Evolutionary conservation across 2,113 vertebrate genomes (phyloP), one percentile per base, ranked within the genome.

Genomic region (Forbesichthys agassizii): DNA sequence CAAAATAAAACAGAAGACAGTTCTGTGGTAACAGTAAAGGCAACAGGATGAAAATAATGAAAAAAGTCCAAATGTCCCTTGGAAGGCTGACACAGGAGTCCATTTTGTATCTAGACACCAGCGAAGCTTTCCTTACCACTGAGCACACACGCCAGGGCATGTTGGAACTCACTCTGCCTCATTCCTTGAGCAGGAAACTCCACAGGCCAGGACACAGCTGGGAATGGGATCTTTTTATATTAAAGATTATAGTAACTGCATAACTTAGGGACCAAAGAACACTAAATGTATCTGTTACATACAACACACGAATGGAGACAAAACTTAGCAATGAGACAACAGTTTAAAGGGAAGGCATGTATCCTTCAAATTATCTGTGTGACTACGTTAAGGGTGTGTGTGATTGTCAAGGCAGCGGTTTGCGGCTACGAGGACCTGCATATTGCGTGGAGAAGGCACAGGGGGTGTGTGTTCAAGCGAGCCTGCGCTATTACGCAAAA

Each of bases 401-500:
- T 77, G 90, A 91, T 91, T 91, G 89, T 91, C 89, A 64, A 78
- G 73, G 86, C 81, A 33, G 49, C 3, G 53, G 42, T 71, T 74
- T 74, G 73, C 73, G 78, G 66, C 81, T 59, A 12, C 3, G n/a
- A 46, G 57, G 57, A 48, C n/a, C 65, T 87, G 88, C 84, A 88
- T 86, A 87, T 80, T 68, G 60, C 57, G 68, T 67, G 71, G 77
- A 18, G 74, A 92, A 90, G 90, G 89, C 90, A 92, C 90, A 7
- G 67, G 33, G 9, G 77, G 66, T 64, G 53, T 74, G 66, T 82
- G 74, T 82, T 60, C 18, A 18, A 53, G 54, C 18, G 61, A 4
- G 27, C 52, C 27, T 33, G 6, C 33, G 33, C 72, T 69, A 68
- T 59, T 67, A 8, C 27, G 27, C 27, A 27, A 27, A 27, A 12